Percentiles rank a stretch among this genome's conserved stretches.
These are phyloP conservation scores for Solea senegalensis DNA, from an alignment of 2,113 vertebrate genomes.

Conservation along the genomic window DNA sequence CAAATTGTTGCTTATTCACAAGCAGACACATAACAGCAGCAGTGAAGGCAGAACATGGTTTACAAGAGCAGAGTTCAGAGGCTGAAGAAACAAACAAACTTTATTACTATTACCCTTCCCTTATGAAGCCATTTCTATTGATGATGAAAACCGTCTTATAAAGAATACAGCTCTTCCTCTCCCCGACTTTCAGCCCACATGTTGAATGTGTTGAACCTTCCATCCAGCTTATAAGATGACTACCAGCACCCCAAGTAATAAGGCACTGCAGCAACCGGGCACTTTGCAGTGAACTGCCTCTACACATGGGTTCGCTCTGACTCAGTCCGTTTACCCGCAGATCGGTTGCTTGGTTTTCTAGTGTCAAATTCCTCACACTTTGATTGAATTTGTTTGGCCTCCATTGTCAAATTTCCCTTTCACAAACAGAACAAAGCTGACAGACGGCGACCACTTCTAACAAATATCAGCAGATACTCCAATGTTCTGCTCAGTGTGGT, in stretches of 20 bases:
- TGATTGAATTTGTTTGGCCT: conserved; percentile 20
- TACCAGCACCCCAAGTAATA: neutral
- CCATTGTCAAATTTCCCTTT: conserved; percentile 8
- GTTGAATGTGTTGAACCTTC: neutral
- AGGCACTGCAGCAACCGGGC: neutral
- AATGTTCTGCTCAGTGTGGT: conserved; percentile 42
- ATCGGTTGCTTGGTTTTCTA: neutral
- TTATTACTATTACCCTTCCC: too few relatives aligned
- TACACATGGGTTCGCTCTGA: neutral
- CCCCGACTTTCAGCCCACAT: too few relatives aligned
- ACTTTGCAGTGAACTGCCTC: too few relatives aligned
- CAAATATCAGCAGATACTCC: conserved; percentile 12
- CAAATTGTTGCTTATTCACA: too few relatives aligned
- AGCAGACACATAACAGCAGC: too few relatives aligned
- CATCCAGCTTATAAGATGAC: neutral
- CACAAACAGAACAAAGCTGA: conserved; percentile 11
- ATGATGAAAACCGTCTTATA: too few relatives aligned
- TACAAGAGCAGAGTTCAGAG: too few relatives aligned
- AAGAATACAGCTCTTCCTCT: too few relatives aligned
- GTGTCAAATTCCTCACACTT: neutral
- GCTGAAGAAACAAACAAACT: too few relatives aligned
- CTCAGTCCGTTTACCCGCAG: neutral
- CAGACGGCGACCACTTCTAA: conserved; percentile 31
- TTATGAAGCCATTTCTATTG: too few relatives aligned
- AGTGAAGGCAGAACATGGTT: too few relatives aligned